phyloP scores from a whole-genome alignment of 2,113 vertebrate genomes.

The Podarcis raffonei region DNA sequence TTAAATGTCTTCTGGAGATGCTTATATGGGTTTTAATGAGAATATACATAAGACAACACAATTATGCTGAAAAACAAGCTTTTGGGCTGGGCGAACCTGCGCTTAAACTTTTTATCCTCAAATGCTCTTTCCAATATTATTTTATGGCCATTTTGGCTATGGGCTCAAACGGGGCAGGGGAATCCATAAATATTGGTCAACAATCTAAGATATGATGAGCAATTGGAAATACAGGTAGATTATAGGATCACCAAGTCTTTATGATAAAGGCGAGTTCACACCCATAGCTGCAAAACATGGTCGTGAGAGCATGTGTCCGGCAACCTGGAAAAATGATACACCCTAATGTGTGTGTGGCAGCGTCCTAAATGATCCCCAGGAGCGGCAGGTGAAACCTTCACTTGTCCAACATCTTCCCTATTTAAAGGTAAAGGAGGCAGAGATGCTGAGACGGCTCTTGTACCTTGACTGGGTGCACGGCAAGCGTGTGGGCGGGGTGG shows the following conservation, averaged over 20 bases:
- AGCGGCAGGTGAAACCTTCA: background rate
- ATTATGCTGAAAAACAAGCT: background rate
- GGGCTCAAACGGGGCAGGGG: background rate
- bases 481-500: no score
- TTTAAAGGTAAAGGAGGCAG: background rate
- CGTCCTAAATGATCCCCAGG: background rate
- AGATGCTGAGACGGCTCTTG: background rate
- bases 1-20: background rate
- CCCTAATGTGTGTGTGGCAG: background rate
- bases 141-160: background rate
- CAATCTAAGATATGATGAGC: background rate
- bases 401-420: background rate
- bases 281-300: background rate
- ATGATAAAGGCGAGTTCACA: background rate
- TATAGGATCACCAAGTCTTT: background rate
- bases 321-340: background rate
- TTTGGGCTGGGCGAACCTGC: background rate
- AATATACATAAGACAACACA: no score
- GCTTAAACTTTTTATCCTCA: background rate
- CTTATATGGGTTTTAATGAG: background rate
- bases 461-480: background rate
- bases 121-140: background rate
- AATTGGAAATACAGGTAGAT: no score
- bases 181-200: background rate
- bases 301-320: background rate